phyloP scores from a whole-genome alignment of 2,113 vertebrate species.

The Pogona vitticeps region DNA sequence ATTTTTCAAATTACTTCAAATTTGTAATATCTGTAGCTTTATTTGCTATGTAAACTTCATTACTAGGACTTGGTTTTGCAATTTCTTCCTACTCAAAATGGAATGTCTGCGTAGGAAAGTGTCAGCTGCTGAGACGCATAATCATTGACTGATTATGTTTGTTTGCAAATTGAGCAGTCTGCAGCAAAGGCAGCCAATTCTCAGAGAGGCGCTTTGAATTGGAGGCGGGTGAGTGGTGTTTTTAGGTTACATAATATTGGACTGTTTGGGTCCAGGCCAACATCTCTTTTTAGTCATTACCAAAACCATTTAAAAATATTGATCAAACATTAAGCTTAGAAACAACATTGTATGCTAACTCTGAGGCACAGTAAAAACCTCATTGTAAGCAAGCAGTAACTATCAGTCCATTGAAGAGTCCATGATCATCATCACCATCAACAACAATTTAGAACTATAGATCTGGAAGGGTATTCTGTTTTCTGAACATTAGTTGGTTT shows the following conservation, averaged over 20 bases:
- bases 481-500: too few relatives aligned
- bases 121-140: not conserved
- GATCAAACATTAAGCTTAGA: not conserved
- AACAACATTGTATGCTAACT: not conserved
- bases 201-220: not conserved
- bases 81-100: not conserved
- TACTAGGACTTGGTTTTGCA: not conserved
- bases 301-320: not conserved
- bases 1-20: not conserved
- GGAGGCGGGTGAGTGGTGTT: not conserved
- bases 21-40: not conserved
- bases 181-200: not conserved
- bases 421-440: too few relatives aligned
- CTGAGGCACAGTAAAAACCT: not conserved
- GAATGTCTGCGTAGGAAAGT: not conserved
- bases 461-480: too few relatives aligned
- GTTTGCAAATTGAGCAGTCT: not conserved
- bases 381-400: not conserved
- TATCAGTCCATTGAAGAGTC: not conserved
- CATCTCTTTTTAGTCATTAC: not conserved
- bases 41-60: not conserved
- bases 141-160: constrained; percentile 6
- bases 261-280: not conserved
- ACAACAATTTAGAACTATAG: too few relatives aligned
- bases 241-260: not conserved